Evolutionary conservation across 2,888 invertebrate genomes (phyloP).

Genomic region (Hypsopygia costalis): DNA sequence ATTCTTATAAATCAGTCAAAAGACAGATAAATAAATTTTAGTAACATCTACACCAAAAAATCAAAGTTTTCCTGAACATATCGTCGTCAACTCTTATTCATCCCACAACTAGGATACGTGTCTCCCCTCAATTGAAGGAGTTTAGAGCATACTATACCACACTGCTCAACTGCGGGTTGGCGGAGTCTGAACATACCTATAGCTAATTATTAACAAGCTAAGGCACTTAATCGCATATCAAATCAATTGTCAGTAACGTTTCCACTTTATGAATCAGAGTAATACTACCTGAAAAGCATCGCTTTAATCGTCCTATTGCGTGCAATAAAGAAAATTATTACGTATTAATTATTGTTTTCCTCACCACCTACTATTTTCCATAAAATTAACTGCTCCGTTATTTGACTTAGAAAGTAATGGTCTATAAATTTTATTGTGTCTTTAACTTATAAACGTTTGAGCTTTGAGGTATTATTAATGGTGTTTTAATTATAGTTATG

Average conservation of each 20-base stretch:
- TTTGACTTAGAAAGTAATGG: slow-evolving; percentile 4
- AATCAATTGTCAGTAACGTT: slow-evolving; percentile 2
- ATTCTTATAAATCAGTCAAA: no score
- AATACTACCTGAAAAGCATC: slow-evolving; percentile 1
- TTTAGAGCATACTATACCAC: no score
- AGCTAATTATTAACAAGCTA: background rate
- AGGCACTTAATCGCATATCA: background rate
- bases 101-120: no score
- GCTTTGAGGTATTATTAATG: background rate
- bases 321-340: slow-evolving; percentile 9
- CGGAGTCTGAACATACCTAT: no score
- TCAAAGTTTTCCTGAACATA: no score
- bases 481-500: no score
- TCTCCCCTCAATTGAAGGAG: no score
- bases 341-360: slow-evolving; percentile 9
- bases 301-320: slow-evolving; percentile 5
- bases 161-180: no score
- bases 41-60: no score
- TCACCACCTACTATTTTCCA: slow-evolving; percentile 1
- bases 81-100: no score
- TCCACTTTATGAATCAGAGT: slow-evolving; percentile 8
- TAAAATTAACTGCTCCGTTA: slow-evolving; percentile 6
- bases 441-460: background rate
- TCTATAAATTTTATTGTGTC: slow-evolving; percentile 2
- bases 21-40: no score